phyloP scores from a whole-genome alignment of 2,888 invertebrate species.

The Luffia ferchaultella region DNA sequence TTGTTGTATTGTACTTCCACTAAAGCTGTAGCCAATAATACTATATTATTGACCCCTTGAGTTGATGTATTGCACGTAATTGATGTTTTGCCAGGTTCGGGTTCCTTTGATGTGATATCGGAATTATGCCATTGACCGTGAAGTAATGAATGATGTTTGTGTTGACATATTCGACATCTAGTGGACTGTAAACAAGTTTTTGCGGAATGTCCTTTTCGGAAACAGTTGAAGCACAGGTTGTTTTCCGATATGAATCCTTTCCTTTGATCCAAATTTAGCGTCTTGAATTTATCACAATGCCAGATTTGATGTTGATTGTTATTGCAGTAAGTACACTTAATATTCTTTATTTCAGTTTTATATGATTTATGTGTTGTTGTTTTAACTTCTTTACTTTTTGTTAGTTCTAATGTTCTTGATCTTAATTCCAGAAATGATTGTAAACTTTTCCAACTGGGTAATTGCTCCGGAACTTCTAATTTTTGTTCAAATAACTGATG shows the following conservation, averaged over 20 bases:
- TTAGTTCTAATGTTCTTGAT: slow-evolving; percentile 10
- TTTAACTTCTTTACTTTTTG: slow-evolving; percentile 5
- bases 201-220: slow-evolving; percentile 10
- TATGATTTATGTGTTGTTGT: neutral
- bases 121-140: too few relatives aligned
- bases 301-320: slow-evolving; percentile 9
- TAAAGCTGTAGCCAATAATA: slow-evolving; percentile 20
- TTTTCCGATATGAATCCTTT: too few relatives aligned
- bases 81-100: too few relatives aligned
- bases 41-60: too few relatives aligned
- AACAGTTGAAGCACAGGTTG: slow-evolving; percentile 15
- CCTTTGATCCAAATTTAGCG: too few relatives aligned
- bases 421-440: slow-evolving; percentile 9
- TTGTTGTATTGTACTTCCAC: too few relatives aligned
- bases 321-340: slow-evolving; percentile 10
- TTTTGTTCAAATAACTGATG: slow-evolving; percentile 15
- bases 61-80: too few relatives aligned
- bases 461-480: neutral
- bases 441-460: slow-evolving; percentile 7
- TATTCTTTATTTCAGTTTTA: slow-evolving; percentile 2
- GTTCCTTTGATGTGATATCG: too few relatives aligned
- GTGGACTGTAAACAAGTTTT: slow-evolving; percentile 10
- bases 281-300: too few relatives aligned
- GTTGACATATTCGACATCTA: slow-evolving; percentile 12
- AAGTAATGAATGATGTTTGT: slow-evolving; percentile 15